Conservation (phyloP, 2,888 invertebrate genomes). For the Acleris holmiana region DNA sequence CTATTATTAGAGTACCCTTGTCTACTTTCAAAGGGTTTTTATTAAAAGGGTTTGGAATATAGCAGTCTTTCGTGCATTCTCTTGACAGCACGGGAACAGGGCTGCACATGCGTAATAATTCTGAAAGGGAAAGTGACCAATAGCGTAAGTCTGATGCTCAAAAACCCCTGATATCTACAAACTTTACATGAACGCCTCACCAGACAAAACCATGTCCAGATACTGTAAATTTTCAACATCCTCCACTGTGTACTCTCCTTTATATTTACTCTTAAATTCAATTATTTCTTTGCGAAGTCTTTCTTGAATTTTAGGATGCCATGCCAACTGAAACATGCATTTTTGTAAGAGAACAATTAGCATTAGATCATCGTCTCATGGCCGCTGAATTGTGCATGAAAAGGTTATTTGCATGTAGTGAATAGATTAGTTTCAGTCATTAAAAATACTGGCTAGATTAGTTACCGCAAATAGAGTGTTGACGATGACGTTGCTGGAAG, state of each 20-base stretch:
- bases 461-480: conserved; percentile 22
- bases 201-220: conserved; percentile 1
- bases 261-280: not conserved
- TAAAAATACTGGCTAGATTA: not conserved
- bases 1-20: conserved; percentile 21
- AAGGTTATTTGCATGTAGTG: no score
- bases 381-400: no score
- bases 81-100: conserved; percentile 22
- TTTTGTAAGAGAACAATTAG: no score
- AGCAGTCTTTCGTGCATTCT: conserved; percentile 27
- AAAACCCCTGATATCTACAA: no score
- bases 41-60: not conserved
- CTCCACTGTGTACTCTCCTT: not conserved
- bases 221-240: conserved; percentile 3
- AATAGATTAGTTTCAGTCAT: no score
- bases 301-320: conserved; percentile 18
- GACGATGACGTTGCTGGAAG: conserved; percentile 12
- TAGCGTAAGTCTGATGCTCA: no score
- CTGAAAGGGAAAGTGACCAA: conserved; percentile 2
- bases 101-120: conserved; percentile 34
- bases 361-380: no score
- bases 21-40: conserved; percentile 30
- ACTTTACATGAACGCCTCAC: not conserved
- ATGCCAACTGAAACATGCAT: conserved; percentile 14
- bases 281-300: conserved; percentile 7